Evolutionary conservation across 2,888 invertebrate species (phyloP).

Genomic region (Cataglyphis rosenhaueri): DNA sequence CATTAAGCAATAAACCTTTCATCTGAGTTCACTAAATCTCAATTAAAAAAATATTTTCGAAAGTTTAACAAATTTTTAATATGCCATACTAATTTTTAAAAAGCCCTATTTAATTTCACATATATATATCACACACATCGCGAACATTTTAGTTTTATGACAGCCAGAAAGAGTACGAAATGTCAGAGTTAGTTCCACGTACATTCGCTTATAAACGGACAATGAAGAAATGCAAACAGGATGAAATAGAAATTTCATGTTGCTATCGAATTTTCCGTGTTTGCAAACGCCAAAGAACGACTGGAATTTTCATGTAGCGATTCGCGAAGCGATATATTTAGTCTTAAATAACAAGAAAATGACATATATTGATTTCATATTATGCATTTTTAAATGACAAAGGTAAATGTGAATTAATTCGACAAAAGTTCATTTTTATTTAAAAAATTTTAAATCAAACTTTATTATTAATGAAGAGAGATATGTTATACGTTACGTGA

Average conservation of each 20-base stretch:
- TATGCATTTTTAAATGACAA: background rate
- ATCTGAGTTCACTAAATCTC: background rate
- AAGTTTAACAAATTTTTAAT: background rate
- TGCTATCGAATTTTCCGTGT: background rate
- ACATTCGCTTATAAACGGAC: background rate
- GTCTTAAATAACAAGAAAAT: conserved; percentile 10
- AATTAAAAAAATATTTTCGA: background rate
- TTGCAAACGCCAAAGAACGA: background rate
- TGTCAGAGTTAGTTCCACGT: background rate
- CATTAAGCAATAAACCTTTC: background rate
- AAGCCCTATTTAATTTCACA: background rate
- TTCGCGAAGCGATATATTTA: background rate
- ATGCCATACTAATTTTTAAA: background rate
- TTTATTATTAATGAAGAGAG: conserved; percentile 12
- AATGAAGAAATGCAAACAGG: conserved; percentile 1
- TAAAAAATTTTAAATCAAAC: conserved; percentile 13
- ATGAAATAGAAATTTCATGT: conserved; percentile 22
- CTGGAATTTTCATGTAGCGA: background rate
- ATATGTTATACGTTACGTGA: background rate
- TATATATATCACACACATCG: background rate
- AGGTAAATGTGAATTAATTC: background rate
- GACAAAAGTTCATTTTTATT: background rate
- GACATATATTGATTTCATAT: background rate
- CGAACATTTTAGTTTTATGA: conserved; percentile 1
- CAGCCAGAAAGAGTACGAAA: background rate